Conservation (phyloP, 2,888 invertebrate species). For the Isotomurus palustris region DNA sequence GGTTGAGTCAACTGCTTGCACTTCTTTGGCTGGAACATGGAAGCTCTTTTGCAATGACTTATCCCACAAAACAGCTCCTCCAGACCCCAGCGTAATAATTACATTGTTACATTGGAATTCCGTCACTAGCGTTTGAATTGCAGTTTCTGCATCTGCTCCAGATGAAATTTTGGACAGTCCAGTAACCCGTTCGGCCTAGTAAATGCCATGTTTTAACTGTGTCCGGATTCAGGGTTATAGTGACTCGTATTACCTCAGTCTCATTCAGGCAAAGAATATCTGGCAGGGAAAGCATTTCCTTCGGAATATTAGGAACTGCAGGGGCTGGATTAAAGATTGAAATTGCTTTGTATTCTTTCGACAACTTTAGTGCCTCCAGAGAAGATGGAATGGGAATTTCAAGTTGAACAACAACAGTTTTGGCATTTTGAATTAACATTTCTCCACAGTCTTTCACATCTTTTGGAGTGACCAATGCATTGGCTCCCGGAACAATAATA, state of each 20-base stretch:
- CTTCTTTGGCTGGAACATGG: slow-evolving; percentile 36
- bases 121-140: slow-evolving; percentile 59
- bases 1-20: slow-evolving; percentile 40
- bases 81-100: slow-evolving; percentile 77
- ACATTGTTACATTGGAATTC: slow-evolving; percentile 63
- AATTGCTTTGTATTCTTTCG: slow-evolving; percentile 63
- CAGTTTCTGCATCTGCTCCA: slow-evolving; percentile 59
- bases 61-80: slow-evolving; percentile 63
- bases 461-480: slow-evolving; percentile 59
- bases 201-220: slow-evolving; percentile 48
- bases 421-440: slow-evolving; percentile 56
- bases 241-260: slow-evolving; percentile 67
- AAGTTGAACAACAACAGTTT: slow-evolving; percentile 77
- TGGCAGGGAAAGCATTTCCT: slow-evolving; percentile 59
- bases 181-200: slow-evolving; percentile 53
- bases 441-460: slow-evolving; percentile 63
- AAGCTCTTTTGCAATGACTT: slow-evolving; percentile 14
- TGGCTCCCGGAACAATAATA: slow-evolving; percentile 85
- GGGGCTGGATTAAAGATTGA: slow-evolving; percentile 90
- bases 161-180: slow-evolving; percentile 49
- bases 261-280: slow-evolving; percentile 93
- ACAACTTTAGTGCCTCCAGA: slow-evolving; percentile 52
- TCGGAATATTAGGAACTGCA: slow-evolving; percentile 61
- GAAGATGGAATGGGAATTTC: slow-evolving; percentile 60
- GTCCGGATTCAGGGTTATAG: too few relatives aligned